phyloP scores from a whole-genome alignment of 2,888 invertebrate species.

The Spialia ferax region DNA sequence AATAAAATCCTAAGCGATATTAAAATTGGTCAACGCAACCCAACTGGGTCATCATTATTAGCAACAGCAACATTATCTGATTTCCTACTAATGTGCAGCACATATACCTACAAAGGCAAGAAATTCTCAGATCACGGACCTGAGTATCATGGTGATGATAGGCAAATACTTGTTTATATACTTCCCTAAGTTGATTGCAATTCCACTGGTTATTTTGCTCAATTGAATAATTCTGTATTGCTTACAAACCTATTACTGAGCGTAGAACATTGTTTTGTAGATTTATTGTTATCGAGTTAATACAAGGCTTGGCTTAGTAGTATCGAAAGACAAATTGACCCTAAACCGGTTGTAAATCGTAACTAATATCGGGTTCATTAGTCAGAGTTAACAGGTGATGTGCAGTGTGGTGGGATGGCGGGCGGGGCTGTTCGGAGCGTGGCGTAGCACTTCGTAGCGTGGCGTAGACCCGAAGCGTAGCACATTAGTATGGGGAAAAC shows the following conservation, averaged over 20 bases:
- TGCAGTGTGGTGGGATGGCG: slow-evolving; percentile 44
- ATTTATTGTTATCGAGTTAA: slow-evolving; percentile 35
- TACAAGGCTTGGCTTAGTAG: slow-evolving; percentile 23
- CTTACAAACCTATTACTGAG: background rate
- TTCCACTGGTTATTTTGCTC: no score
- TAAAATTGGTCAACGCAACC: no score
- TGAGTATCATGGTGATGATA: no score
- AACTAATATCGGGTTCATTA: slow-evolving; percentile 38
- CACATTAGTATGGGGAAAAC: background rate
- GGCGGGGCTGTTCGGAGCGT: slow-evolving; percentile 39
- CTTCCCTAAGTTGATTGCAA: no score
- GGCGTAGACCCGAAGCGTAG: slow-evolving; percentile 8
- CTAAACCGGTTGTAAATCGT: slow-evolving; percentile 36
- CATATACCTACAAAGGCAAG: no score
- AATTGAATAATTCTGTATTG: background rate
- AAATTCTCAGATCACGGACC: no score
- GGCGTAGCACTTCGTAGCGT: slow-evolving; percentile 14
- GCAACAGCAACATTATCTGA: no score
- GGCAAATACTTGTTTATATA: no score
- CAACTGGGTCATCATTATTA: no score
- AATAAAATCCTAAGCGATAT: no score
- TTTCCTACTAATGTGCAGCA: no score
- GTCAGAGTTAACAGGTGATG: slow-evolving; percentile 48
- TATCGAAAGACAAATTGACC: slow-evolving; percentile 36
- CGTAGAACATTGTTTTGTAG: background rate